phyloP scores from a whole-genome alignment of 2,888 invertebrate genomes.

The Drosophila buzzatii region DNA sequence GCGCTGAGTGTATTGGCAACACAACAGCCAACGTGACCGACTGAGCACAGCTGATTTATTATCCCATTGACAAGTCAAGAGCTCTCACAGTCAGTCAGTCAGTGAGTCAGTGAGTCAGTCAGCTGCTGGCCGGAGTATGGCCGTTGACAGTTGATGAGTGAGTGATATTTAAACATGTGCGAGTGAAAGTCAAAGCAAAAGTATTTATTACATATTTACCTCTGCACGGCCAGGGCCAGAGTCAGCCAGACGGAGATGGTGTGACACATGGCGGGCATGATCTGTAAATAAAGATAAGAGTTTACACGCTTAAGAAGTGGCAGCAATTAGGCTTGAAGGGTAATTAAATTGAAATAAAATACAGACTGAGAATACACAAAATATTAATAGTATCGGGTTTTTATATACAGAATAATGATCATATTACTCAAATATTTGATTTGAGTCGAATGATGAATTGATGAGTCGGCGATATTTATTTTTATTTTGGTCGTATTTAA shows the following conservation, averaged over 20 bases:
- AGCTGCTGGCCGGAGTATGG: background rate
- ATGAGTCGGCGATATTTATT: no score
- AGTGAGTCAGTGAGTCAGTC: background rate
- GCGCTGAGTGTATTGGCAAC: slow-evolving; percentile 41
- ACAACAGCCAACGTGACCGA: slow-evolving; percentile 19
- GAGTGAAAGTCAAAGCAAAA: slow-evolving; percentile 4
- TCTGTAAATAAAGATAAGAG: slow-evolving; percentile 71
- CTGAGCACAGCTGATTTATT: slow-evolving; percentile 61
- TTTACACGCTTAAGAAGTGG: background rate
- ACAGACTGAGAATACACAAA: no score
- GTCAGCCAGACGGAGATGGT: slow-evolving; percentile 98
- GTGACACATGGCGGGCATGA: slow-evolving; percentile 94
- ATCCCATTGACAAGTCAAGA: slow-evolving; percentile 67
- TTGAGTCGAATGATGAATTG: no score
- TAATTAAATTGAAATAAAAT: background rate
- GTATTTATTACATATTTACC: slow-evolving; percentile 84
- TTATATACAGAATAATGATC: no score
- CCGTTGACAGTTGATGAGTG: slow-evolving; percentile 4
- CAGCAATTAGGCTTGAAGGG: background rate
- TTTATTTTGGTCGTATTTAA: no score
- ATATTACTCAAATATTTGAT: no score
- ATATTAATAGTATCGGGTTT: no score
- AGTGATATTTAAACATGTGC: slow-evolving; percentile 6
- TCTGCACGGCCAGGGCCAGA: slow-evolving; percentile 94
- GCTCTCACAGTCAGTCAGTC: slow-evolving; percentile 13